Conservation (phyloP, 2,888 invertebrate genomes). For the Gerris lacustris region DNA sequence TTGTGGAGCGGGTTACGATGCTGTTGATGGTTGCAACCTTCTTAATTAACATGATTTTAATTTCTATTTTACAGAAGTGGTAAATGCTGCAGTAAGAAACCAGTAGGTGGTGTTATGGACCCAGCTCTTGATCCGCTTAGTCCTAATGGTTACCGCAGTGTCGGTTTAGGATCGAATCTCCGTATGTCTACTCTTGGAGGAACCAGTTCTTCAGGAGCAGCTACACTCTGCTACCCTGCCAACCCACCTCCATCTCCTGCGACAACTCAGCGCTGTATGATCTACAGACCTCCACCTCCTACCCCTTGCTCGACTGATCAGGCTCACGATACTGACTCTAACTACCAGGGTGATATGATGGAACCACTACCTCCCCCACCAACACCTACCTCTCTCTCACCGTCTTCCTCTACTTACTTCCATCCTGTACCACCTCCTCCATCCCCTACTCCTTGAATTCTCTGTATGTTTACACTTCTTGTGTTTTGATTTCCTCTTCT, state of each 20-base stretch:
- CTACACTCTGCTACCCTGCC: constrained; percentile 56
- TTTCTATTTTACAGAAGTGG: not conserved
- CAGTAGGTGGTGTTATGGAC: constrained; percentile 36
- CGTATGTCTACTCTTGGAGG: constrained; percentile 54
- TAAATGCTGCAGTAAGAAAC: constrained; percentile 14
- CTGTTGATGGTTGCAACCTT: too few species aligned
- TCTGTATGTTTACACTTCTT: not conserved
- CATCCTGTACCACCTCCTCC: constrained; percentile 75
- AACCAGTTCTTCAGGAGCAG: constrained; percentile 33
- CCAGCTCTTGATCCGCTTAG: constrained; percentile 55
- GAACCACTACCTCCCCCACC: constrained; percentile 45
- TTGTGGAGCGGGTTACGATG: too few species aligned
- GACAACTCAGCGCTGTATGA: constrained; percentile 42
- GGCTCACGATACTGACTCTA: constrained; percentile 76
- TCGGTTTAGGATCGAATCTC: constrained; percentile 30
- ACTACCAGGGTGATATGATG: constrained; percentile 55
- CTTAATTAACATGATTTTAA: not conserved
- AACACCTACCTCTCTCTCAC: constrained; percentile 45
- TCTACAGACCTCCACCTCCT: constrained; percentile 73
- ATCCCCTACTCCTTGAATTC: constrained; percentile 52
- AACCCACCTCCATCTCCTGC: constrained; percentile 89
- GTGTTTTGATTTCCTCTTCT: too few species aligned
- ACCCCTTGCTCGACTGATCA: constrained; percentile 92
- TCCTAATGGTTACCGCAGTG: constrained; percentile 36
- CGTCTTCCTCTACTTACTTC: constrained; percentile 62